Percentiles rank a stretch among this genome's conserved stretches.
phyloP scores from a whole-genome alignment of 2,888 invertebrate genomes.

The Tetheella fluctuosa region DNA sequence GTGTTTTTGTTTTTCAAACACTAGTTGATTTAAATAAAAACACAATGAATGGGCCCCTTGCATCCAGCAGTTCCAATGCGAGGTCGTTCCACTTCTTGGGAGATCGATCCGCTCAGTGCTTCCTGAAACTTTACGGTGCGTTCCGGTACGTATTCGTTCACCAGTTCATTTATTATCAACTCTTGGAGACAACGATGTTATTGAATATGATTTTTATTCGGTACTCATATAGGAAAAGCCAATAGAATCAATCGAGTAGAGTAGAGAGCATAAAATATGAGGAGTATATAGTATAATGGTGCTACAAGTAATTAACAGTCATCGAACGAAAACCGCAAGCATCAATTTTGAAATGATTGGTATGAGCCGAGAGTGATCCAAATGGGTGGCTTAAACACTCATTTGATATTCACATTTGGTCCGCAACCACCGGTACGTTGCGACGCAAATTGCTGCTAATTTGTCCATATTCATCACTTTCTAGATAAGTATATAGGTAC shows the following conservation, averaged over 20 bases:
- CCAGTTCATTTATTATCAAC: too few species aligned
- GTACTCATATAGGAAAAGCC: conserved; percentile 18
- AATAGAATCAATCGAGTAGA: conserved; percentile 30
- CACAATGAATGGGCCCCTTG: too few species aligned
- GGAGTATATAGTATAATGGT: conserved; percentile 37
- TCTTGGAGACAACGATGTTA: too few species aligned
- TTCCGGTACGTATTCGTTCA: too few species aligned
- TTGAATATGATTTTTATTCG: not conserved
- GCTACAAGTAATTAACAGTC: conserved; percentile 55
- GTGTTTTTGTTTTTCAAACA: not conserved
- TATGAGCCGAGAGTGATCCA: conserved; percentile 72
- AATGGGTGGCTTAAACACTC: conserved; percentile 77
- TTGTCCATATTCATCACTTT: conserved; percentile 68
- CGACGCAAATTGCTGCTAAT: conserved; percentile 73
- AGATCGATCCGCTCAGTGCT: too few species aligned
- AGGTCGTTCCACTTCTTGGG: too few species aligned
- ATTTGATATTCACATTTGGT: conserved; percentile 80
- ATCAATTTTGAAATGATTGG: conserved; percentile 76
- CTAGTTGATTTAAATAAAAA: too few species aligned
- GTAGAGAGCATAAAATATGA: conserved; percentile 42
- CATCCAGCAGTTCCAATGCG: too few species aligned
- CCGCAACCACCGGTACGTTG: conserved; percentile 56
- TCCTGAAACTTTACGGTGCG: too few species aligned
- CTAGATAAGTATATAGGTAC: conserved; percentile 21
- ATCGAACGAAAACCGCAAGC: conserved; percentile 65